Conservation (phyloP, 2,888 invertebrate genomes). For the Tuberolachnus salignus region DNA sequence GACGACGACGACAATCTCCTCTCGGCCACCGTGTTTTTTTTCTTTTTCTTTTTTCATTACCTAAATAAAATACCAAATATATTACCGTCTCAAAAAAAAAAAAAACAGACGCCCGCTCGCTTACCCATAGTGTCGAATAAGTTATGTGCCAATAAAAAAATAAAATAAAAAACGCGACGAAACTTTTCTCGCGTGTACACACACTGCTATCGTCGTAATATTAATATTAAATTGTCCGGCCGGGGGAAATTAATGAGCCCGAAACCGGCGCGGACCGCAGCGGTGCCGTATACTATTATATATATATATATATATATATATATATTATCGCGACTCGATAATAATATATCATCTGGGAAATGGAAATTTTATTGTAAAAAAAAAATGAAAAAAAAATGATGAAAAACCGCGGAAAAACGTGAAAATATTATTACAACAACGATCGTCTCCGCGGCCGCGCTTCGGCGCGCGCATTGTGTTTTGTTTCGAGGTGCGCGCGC, state of each 20-base stretch:
- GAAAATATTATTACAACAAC: too few relatives aligned
- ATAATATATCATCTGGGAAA: too few relatives aligned
- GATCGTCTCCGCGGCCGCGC: too few relatives aligned
- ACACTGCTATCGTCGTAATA: not conserved
- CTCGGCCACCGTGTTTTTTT: too few relatives aligned
- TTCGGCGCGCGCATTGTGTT: constrained; percentile 38
- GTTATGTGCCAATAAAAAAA: constrained; percentile 12
- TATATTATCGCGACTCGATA: too few relatives aligned
- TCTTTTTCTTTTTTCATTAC: constrained; percentile 3
- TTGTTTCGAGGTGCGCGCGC: not conserved
- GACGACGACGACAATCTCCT: not conserved
- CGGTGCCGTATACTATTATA: too few relatives aligned
- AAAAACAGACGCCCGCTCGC: constrained; percentile 25
- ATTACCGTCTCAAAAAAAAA: constrained; percentile 1
- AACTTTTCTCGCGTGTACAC: not conserved
- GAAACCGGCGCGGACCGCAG: constrained; percentile 17
- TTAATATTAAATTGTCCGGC: not conserved
- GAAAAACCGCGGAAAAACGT: too few relatives aligned
- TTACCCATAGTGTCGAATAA: not conserved
- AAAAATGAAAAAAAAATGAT: too few relatives aligned
- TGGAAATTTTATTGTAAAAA: too few relatives aligned
- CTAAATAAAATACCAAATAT: not conserved
- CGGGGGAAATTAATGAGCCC: constrained; percentile 24
- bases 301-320: too few relatives aligned
- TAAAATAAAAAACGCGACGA: not conserved